These are phyloP conservation scores for Varecia variegata DNA, from an alignment of 2,797 vertebrate species.

Conservation along the genomic window DNA sequence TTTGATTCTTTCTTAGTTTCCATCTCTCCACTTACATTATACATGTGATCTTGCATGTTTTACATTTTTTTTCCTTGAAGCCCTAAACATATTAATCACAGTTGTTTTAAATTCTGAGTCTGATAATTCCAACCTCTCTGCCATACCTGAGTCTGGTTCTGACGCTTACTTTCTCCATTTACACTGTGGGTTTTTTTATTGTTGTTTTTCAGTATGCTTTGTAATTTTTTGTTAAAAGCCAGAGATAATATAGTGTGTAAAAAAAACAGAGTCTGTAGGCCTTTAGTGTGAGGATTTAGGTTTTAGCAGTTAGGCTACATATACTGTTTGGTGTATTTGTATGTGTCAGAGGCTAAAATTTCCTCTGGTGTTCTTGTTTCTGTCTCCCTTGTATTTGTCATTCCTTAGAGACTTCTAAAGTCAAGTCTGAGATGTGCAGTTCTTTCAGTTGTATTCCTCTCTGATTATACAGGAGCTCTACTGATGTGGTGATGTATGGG, in stretches of 20 bases:
- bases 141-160: neutral
- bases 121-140: neutral
- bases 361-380: neutral
- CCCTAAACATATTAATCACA: neutral
- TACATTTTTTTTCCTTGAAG: neutral
- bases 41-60: neutral
- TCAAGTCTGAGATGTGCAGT: neutral
- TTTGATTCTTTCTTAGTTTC: neutral
- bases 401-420: neutral
- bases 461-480: neutral
- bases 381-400: neutral
- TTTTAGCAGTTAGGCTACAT: neutral
- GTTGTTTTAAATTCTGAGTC: neutral
- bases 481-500: neutral
- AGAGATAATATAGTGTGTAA: neutral
- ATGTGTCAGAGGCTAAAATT: neutral
- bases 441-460: neutral
- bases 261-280: neutral
- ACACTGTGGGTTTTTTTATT: neutral
- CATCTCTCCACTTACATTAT: neutral
- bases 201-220: neutral
- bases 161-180: neutral
- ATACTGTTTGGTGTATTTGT: neutral
- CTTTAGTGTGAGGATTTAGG: neutral
- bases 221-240: neutral